Base-by-base conservation (phyloP, 2,888 invertebrate species). In the Oligia strigilis region DNA sequence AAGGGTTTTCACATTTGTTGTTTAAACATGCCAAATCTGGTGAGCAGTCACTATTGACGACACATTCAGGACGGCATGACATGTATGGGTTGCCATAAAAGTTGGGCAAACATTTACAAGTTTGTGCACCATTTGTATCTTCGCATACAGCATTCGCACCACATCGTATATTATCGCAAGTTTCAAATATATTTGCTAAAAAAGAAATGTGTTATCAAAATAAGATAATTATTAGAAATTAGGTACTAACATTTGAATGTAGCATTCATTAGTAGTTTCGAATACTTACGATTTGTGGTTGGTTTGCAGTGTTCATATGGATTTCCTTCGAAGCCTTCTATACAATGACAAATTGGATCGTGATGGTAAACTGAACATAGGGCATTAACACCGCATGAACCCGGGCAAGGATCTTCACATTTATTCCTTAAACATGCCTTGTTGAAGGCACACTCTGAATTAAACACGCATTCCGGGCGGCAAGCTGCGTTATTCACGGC, bases 31-130 rank as follows among this genome's bases (percentile, higher is more conserved):
- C 98, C 90, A 97, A 97, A 81, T 98, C 97, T 72, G 97, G 95
- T 11, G 98, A 94, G 93, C 99, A 99, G 92, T 99, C 98, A 36
- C 98, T 97, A 92, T 99, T 99, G 19, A 98, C 97, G 1, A 99
- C 98, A 94, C 99, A 99, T 94, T 98, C 98, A 1, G 98, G 98
- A 74, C 98, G 97, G 90, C 98, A 99, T 11, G 98, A 98, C 83
- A 98, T 95, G 88, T 98, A 98, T 0, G 99, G 98, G 95, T 99
- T 98, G 70, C 99, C 99, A 88, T 97, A 98, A 94, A 98, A 99
- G 73, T 98, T 98, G 78, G 97, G 97, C 79, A 97, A 97, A 92
- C 99, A 99, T 84, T 98, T 97, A 92, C 99, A 99, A 14, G 97
- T 96, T 5, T 98, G 95, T 3, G 97, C 97, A n/a, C 98, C 98